Base-by-base conservation (phyloP, 1,140 invertebrate species). In the Mizuhopecten yessoensis region DNA sequence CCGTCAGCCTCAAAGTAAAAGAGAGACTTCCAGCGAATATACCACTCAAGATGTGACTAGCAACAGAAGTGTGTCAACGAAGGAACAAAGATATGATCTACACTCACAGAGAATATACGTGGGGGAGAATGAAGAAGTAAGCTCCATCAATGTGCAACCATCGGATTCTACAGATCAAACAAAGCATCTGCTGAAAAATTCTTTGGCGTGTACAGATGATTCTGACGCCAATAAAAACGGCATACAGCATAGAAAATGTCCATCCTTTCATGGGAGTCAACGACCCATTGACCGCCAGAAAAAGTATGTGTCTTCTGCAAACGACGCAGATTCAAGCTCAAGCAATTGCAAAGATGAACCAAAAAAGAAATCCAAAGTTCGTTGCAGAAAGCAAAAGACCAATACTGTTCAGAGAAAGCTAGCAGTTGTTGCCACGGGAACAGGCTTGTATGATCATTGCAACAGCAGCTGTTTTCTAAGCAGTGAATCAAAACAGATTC, bases 281-380 rank as follows among this genome's bases (percentile, higher is more conserved):
- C 57, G n/a, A 75, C 57, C 1, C 5, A 0, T 3, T 29, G 23
- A 75, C 29, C 23, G 57, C 23, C 20, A 1, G 23, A 75, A 75
- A 9, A 75, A 75, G 11, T 75, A 75, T 11, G 23, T 5, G 5
- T 75, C 57, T 29, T 75, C 57, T 75, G n/a, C 9, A 0, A 75
- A 75, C 29, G 57, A 75, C n/a, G 57, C 57, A n/a, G 57, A 75
- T 75, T 75, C 17, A n/a, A 75, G 57, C 57, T 75, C 57, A n/a
- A 75, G n/a, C 11, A n/a, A 75, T 20, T 45, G 42, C n/a, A 75
- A 75, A 5, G 57, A 75, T 17, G 57, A 29, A 11, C 57, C 57
- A 17, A 75, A 17, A 75, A 75, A n/a, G 17, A 75, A 75, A 75
- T 75, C 57, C 5, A 75, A 75, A 75, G 57, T 75, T 17, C 57